Evolutionary conservation across 2,113 vertebrate species (phyloP).

Genomic region (Nannobrachium achirus): DNA sequence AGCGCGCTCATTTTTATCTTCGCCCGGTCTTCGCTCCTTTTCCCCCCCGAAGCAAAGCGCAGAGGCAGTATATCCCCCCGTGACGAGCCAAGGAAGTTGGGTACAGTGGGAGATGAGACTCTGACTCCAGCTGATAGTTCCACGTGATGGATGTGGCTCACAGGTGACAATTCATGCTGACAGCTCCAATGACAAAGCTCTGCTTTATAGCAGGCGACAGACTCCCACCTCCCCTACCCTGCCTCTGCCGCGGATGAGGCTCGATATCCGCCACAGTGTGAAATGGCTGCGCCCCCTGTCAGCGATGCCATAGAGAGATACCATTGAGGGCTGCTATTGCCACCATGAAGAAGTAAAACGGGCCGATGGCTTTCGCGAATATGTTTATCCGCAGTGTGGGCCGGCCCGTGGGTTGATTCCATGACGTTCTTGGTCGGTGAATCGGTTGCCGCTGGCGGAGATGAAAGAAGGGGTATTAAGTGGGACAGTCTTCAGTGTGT

Average conservation of each 20-base stretch:
- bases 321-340: constrained; percentile 15
- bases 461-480: constrained; percentile 29
- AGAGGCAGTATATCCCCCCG: constrained; percentile 11
- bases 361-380: constrained; percentile 32
- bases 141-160: constrained; percentile 62
- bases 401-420: constrained; percentile 25
- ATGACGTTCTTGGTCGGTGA: constrained; percentile 18
- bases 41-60: constrained; percentile 7
- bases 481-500: constrained; percentile 56
- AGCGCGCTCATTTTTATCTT: not conserved
- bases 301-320: constrained; percentile 13
- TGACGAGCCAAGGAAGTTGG: constrained; percentile 20
- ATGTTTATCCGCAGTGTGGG: constrained; percentile 5
- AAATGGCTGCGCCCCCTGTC: constrained; percentile 47
- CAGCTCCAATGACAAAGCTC: constrained; percentile 60
- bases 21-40: not conserved
- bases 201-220: constrained; percentile 47
- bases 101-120: constrained; percentile 42
- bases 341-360: constrained; percentile 26
- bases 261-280: constrained; percentile 16
- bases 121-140: constrained; percentile 50
- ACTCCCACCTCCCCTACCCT: constrained; percentile 39
- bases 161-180: constrained; percentile 64
- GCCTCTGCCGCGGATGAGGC: constrained; percentile 1
- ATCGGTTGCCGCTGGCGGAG: constrained; percentile 26